These are phyloP conservation scores for Chouioia cunea DNA, from an alignment of 2,888 invertebrate genomes.

Conservation along the genomic window DNA sequence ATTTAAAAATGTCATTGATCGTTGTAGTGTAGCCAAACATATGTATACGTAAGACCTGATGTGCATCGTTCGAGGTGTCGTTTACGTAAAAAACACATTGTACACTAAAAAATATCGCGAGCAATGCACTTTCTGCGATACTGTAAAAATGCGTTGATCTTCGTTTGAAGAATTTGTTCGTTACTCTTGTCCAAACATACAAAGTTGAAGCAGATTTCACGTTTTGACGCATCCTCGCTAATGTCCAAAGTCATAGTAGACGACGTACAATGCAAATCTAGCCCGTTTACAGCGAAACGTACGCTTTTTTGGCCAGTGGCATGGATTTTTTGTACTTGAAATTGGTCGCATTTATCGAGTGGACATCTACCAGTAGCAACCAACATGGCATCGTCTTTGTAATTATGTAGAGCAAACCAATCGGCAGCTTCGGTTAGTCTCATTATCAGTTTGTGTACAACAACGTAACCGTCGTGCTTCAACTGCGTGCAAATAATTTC, in stretches of 20 bases:
- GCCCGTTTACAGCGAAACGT: slow-evolving; percentile 4
- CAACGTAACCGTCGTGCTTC: background rate
- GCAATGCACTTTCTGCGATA: too few relatives aligned
- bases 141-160: too few relatives aligned
- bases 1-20: too few relatives aligned
- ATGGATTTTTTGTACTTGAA: slow-evolving; percentile 18
- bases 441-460: background rate
- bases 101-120: too few relatives aligned
- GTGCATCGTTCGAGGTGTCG: too few relatives aligned
- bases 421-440: background rate
- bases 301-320: slow-evolving; percentile 18
- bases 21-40: too few relatives aligned
- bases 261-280: slow-evolving; percentile 24
- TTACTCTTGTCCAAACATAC: background rate
- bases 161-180: too few relatives aligned
- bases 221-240: slow-evolving; percentile 12
- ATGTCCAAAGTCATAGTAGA: slow-evolving; percentile 4
- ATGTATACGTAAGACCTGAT: too few relatives aligned
- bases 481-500: slow-evolving; percentile 28
- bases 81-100: too few relatives aligned
- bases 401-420: slow-evolving; percentile 29
- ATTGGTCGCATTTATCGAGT: background rate
- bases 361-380: slow-evolving; percentile 19
- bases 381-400: slow-evolving; percentile 19
- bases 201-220: slow-evolving; percentile 38